phyloP scores from a whole-genome alignment of 2,113 vertebrate genomes.

The Oryzias curvinotus region DNA sequence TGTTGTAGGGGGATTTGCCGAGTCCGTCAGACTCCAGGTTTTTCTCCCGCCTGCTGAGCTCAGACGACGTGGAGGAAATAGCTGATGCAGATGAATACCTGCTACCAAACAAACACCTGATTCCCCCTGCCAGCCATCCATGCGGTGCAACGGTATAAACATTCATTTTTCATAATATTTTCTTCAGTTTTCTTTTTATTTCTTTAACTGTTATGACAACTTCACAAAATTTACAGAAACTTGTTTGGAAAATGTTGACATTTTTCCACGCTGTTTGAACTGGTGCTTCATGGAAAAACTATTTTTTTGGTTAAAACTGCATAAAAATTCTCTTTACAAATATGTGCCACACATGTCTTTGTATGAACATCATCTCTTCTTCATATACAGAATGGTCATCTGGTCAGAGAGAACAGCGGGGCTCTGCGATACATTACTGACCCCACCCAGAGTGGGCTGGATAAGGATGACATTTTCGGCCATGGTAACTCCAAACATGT shows the following conservation, averaged over 20 bases:
- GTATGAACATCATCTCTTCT: background rate
- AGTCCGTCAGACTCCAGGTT: constrained; percentile 88
- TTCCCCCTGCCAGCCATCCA: constrained; percentile 15
- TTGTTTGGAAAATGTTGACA: too few relatives aligned
- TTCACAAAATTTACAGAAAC: too few relatives aligned
- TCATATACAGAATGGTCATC: constrained; percentile 69
- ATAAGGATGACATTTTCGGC: constrained; percentile 64
- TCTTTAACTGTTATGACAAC: background rate
- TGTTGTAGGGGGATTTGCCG: constrained; percentile 80
- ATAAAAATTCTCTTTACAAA: background rate
- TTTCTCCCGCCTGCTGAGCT: constrained; percentile 85
- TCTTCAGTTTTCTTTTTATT: too few relatives aligned
- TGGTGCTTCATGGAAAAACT: background rate
- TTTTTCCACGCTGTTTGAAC: too few relatives aligned
- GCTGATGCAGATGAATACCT: constrained; percentile 92
- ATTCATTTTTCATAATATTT: constrained; percentile 36
- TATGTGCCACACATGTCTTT: background rate
- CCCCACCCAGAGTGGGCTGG: constrained; percentile 80
- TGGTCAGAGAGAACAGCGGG: constrained; percentile 79
- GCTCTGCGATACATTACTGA: constrained; percentile 89
- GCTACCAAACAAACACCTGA: constrained; percentile 75
- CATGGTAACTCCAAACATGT: constrained; percentile 76
- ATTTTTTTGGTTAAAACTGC: too few relatives aligned
- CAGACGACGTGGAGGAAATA: constrained; percentile 85
- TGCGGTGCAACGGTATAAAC: constrained; percentile 76